Base-by-base conservation (phyloP, 2,797 vertebrate genomes). In the Cyprinella venusta region DNA sequence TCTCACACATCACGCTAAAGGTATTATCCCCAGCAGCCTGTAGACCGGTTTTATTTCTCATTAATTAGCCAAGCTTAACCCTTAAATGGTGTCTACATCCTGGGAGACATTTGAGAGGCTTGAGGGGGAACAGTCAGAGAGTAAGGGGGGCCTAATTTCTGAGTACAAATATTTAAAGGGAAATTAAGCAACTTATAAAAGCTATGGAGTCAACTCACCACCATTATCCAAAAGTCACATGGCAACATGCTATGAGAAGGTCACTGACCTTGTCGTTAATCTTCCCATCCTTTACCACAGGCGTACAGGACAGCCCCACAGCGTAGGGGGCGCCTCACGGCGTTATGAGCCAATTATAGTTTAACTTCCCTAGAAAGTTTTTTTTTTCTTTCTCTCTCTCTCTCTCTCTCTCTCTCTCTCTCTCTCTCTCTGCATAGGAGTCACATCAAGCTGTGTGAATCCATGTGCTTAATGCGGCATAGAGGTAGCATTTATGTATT, bases 1-100 rank as follows among this genome's bases (percentile, higher is more conserved):
- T 81, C 19, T 59, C 40, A 40, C 19, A 30, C 71, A 85, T 82
- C 61, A 80, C 9, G 12, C 85, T 76, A 69, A 85, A 75, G 75
- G 69, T 65, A 83, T 64, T 67, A 63, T 79, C 26, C 74, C 54
- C 48, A 74, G 75, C 79, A 78, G 79, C 42, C 74, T 65, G 33
- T 50, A 52, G 24, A 68, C 12, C 1, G 18, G 30, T 50, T 30
- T 84, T 76, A 82, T 82, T 72, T 77, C 19, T 59, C 50, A 74
- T 77, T 59, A 80, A 82, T 68, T 59, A 82, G 63, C 24, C 65
- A 72, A 36, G 59, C 80, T 33, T 82, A 76, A 63, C 59, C 76
- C 76, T 77, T 64, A 77, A 77, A 77, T 33, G 54, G 36, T 76
- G 54, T 61, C n/a, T 61, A 54, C 56, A 26, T 76, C 13, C 54